These are phyloP conservation scores for Scaptomyza caliginosa DNA, from an alignment of 2,888 invertebrate genomes.

Conservation along the genomic window DNA sequence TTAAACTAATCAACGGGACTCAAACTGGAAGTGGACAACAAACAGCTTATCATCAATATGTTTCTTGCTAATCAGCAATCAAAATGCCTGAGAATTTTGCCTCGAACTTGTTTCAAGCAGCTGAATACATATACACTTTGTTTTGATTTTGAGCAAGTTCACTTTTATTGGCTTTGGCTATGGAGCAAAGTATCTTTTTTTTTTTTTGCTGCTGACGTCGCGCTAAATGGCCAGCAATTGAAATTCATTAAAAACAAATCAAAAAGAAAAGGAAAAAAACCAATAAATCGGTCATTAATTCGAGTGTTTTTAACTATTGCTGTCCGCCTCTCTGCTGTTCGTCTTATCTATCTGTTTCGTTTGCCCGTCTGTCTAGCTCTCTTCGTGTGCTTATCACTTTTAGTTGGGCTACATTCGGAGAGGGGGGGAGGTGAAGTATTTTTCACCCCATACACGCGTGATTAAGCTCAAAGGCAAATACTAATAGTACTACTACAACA, in stretches of 20 bases:
- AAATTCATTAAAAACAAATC: conserved; percentile 68
- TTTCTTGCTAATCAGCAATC: conserved; percentile 4
- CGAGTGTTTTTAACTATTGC: neutral
- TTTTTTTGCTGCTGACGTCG: conserved; percentile 38
- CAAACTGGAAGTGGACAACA: conserved; percentile 16
- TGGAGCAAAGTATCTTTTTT: neutral
- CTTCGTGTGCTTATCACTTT: conserved; percentile 21
- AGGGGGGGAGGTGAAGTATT: neutral
- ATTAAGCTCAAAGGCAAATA: conserved; percentile 26
- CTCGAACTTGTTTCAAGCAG: conserved; percentile 45
- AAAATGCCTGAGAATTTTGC: conserved; percentile 18
- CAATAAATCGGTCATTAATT: conserved; percentile 37
- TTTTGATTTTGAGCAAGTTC: conserved; percentile 6
- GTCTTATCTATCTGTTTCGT: conserved; percentile 23
- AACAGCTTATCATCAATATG: conserved; percentile 26
- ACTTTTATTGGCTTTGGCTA: conserved; percentile 42
- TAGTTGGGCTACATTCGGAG: no score
- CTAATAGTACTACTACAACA: neutral
- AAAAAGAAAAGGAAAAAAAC: conserved; percentile 32
- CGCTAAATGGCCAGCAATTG: conserved; percentile 61
- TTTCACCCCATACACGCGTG: conserved; percentile 53
- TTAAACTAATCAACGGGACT: conserved; percentile 16
- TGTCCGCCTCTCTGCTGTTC: conserved; percentile 2
- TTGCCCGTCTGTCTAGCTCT: conserved; percentile 38
- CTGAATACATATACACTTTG: neutral